Conservation (phyloP, 2,797 vertebrate genomes). For the Falco berigora region DNA sequence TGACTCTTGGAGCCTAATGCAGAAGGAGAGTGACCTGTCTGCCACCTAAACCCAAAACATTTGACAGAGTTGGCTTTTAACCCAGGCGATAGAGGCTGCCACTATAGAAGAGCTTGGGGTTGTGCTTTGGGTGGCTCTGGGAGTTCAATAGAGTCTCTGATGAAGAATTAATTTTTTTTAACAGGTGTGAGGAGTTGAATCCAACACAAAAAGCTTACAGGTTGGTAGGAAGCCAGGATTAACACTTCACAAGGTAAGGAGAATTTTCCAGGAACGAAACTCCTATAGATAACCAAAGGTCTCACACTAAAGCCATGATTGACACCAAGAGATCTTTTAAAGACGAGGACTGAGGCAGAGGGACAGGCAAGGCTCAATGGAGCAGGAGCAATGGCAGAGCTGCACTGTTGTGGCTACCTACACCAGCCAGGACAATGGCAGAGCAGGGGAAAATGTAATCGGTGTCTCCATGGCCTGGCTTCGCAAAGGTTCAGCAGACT, state of each 20-base stretch:
- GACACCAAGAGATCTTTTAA: background rate
- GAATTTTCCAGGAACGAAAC: background rate
- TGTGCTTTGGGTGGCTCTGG: background rate
- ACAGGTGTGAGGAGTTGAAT: background rate
- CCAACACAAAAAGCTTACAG: background rate
- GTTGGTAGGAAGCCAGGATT: background rate
- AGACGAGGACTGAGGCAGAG: background rate
- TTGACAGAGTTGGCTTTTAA: background rate
- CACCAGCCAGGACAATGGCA: background rate
- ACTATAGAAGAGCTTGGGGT: background rate
- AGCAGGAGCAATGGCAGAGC: background rate
- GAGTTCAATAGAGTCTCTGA: background rate
- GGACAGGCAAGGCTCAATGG: background rate
- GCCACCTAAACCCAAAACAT: background rate
- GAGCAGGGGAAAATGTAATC: background rate
- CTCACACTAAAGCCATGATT: background rate
- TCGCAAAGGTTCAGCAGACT: background rate
- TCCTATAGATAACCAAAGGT: background rate
- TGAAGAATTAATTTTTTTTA: background rate
- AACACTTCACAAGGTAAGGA: background rate
- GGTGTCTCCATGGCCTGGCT: background rate
- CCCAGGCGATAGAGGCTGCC: background rate
- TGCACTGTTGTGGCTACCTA: fast-evolving
- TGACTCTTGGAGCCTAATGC: background rate
- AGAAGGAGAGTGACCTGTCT: background rate